Percentiles rank a stretch among this genome's conserved stretches.
These are phyloP conservation scores for Montipora sp. DNA, from an alignment of 64 coral and sea anemone species.

Conservation along the genomic window DNA sequence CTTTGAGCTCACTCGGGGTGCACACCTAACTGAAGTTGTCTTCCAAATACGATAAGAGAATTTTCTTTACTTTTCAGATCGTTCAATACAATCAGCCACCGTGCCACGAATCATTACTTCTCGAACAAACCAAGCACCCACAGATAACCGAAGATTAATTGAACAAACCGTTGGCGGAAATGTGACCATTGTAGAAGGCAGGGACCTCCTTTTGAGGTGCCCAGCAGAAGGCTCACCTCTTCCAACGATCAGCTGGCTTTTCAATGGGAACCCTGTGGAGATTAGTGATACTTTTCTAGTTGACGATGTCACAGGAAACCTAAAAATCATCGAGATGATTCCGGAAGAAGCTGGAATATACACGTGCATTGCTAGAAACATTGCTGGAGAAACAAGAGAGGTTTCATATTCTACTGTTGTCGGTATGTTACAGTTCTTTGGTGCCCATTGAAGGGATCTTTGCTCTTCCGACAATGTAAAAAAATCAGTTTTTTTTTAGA, in stretches of 20 bases:
- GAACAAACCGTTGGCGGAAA: slow-evolving; percentile 72
- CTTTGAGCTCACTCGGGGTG: too few relatives aligned
- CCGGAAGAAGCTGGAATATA: slow-evolving; percentile 67
- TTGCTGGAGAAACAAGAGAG: slow-evolving; percentile 67
- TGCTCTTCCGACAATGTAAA: not conserved
- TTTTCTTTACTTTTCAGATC: not conserved
- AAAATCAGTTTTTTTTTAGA: too few relatives aligned
- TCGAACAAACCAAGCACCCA: not conserved
- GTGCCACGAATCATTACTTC: slow-evolving; percentile 46
- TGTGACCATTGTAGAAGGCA: slow-evolving; percentile 81
- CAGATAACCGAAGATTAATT: slow-evolving; percentile 40
- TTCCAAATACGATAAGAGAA: too few relatives aligned
- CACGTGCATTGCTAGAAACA: slow-evolving; percentile 70
- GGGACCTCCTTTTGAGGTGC: slow-evolving; percentile 70
- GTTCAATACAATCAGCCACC: slow-evolving; percentile 4
- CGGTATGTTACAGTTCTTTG: slow-evolving; percentile 21
- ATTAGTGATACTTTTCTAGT: slow-evolving; percentile 67
- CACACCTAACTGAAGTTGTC: too few relatives aligned
- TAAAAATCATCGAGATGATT: slow-evolving; percentile 80
- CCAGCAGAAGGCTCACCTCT: slow-evolving; percentile 69
- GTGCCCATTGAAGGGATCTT: not conserved
- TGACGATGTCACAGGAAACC: slow-evolving; percentile 37
- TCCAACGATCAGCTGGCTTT: slow-evolving; percentile 68
- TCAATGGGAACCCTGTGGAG: slow-evolving; percentile 55
- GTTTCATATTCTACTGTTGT: slow-evolving; percentile 64